phyloP scores from a whole-genome alignment of 1,140 invertebrate species.

The Drosophila truncata region DNA sequence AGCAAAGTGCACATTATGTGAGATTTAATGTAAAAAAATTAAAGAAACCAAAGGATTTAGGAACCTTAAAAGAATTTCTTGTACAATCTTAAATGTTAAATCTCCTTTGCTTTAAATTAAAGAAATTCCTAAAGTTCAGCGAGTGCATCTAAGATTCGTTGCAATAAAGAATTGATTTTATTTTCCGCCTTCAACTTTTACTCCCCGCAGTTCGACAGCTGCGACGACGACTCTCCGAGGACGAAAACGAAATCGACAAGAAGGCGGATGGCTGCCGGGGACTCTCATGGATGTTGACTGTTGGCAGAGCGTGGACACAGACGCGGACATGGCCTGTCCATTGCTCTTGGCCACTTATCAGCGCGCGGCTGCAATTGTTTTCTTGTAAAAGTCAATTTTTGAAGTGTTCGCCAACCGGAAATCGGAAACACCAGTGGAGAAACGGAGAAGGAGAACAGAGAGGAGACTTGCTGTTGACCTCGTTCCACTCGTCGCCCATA shows the following conservation, averaged over 20 bases:
- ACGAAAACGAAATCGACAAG: conserved; percentile 35
- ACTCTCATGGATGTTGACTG: conserved; percentile 22
- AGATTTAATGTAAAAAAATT: too few species aligned
- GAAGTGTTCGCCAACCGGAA: conserved; percentile 75
- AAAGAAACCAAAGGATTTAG: too few species aligned
- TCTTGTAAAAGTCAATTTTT: conserved; percentile 83
- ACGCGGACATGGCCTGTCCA: conserved; percentile 65
- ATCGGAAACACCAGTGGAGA: conserved; percentile 77
- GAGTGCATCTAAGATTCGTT: conserved; percentile 55
- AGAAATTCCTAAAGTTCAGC: conserved; percentile 6
- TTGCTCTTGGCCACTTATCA: conserved; percentile 69
- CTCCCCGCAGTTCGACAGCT: conserved; percentile 36
- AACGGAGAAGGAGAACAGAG: conserved; percentile 13
- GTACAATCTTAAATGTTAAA: too few species aligned
- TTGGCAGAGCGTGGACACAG: conserved; percentile 28
- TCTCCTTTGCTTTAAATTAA: conserved; percentile 1
- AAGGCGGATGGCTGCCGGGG: conserved; percentile 11
- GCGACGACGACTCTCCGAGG: conserved; percentile 31
- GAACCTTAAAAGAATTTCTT: neutral
- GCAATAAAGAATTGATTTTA: conserved; percentile 17
- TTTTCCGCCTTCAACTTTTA: conserved; percentile 18
- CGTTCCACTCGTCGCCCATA: conserved; percentile 39
- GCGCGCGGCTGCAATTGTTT: conserved; percentile 76
- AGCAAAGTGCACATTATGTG: neutral
- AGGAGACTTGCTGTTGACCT: conserved; percentile 64